Conservation (phyloP, 2,113 vertebrate genomes). For the Ovis canadensis region DNA sequence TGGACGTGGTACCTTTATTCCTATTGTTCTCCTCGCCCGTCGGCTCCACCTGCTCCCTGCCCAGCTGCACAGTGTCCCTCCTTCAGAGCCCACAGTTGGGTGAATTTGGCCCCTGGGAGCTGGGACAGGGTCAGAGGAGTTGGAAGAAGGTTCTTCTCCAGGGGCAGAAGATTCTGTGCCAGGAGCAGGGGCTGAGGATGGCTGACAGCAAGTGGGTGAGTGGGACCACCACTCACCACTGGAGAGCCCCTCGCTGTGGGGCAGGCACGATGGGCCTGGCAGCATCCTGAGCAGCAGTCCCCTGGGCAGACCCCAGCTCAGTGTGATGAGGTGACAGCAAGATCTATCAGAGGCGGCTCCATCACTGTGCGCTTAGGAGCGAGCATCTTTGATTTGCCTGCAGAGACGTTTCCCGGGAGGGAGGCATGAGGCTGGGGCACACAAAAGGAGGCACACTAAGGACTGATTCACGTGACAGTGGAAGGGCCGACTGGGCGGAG, state of each 20-base stretch:
- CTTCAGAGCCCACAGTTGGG: background rate
- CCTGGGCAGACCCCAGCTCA: background rate
- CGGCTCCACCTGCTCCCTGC: fast-evolving
- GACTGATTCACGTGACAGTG: background rate
- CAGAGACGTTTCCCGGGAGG: background rate
- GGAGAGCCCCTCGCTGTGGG: background rate
- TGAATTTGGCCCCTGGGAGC: background rate
- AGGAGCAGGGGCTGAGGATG: background rate
- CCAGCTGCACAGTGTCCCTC: background rate
- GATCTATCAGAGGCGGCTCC: background rate
- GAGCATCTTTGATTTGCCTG: background rate
- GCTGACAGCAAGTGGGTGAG: background rate
- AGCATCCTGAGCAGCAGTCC: background rate
- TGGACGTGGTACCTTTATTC: background rate
- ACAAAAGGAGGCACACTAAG: background rate
- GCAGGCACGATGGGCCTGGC: fast-evolving
- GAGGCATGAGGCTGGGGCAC: background rate
- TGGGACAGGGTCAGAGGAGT: background rate
- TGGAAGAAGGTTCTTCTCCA: background rate
- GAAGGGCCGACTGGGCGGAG: background rate
- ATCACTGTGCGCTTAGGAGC: fast-evolving
- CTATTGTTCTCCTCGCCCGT: fast-evolving
- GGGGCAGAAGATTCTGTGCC: background rate
- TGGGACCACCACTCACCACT: fast-evolving
- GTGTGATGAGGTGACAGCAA: background rate